Conservation (phyloP, 2,888 invertebrate genomes). For the Gandaritis pyraliata region DNA sequence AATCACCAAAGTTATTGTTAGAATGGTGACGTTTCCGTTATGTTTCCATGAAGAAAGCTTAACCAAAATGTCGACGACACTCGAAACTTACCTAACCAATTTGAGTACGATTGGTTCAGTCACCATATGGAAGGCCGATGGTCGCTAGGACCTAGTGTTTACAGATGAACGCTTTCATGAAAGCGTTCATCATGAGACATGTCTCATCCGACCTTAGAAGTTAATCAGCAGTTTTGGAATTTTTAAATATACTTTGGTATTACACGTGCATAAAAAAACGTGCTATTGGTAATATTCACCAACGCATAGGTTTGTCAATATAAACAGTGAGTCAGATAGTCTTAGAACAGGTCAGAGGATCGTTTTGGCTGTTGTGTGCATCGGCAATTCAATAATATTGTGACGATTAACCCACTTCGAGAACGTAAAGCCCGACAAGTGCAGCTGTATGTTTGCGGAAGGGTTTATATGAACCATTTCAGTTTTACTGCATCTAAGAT, state of each 20-base stretch:
- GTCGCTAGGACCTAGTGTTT: no score
- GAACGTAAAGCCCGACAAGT: constrained; percentile 58
- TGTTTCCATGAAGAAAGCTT: no score
- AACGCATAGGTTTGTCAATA: constrained; percentile 34
- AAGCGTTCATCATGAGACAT: no score
- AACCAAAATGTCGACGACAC: no score
- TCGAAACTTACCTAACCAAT: no score
- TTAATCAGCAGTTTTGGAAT: background rate
- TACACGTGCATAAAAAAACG: no score
- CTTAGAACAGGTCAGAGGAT: constrained; percentile 63
- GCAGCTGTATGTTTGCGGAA: constrained; percentile 63
- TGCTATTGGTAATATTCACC: background rate
- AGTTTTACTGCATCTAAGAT: constrained; percentile 26
- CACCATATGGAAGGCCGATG: no score
- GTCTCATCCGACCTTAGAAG: background rate
- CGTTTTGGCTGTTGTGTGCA: constrained; percentile 55
- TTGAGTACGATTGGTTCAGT: no score
- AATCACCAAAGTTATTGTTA: background rate
- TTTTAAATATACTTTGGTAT: background rate
- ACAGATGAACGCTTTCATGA: no score
- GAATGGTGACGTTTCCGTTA: background rate
- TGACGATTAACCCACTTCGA: constrained; percentile 72
- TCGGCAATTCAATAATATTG: constrained; percentile 59
- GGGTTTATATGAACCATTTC: constrained; percentile 39
- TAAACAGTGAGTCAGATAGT: constrained; percentile 66